Conservation (phyloP, 1,140 invertebrate genomes). For the Bathynomus jamesi region DNA sequence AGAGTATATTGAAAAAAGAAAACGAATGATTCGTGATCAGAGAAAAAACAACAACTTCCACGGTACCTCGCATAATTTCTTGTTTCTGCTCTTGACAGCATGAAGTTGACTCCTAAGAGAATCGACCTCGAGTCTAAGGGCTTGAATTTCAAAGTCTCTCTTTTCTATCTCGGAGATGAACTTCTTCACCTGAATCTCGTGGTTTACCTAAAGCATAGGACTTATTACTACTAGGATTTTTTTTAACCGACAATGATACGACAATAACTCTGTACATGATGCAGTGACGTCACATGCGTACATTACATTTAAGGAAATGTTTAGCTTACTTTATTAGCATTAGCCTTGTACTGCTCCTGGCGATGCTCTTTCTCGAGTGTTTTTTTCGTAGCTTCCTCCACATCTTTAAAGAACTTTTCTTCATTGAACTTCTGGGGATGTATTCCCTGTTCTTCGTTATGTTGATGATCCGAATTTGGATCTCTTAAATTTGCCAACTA, state of each 20-base stretch:
- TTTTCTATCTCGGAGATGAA: slow-evolving; percentile 57
- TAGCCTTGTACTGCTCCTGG: slow-evolving; percentile 50
- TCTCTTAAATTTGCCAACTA: slow-evolving; percentile 12
- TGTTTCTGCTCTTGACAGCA: slow-evolving; percentile 66
- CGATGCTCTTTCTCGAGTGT: slow-evolving; percentile 59
- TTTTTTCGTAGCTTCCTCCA: slow-evolving; percentile 56
- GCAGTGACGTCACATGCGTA: not conserved
- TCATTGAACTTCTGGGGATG: slow-evolving; percentile 36
- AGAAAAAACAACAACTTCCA: too few relatives aligned
- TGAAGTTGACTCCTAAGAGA: slow-evolving; percentile 58
- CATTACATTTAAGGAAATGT: not conserved
- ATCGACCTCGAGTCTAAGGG: slow-evolving; percentile 54
- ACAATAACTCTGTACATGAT: not conserved
- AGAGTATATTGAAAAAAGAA: too few relatives aligned
- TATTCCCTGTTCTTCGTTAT: not conserved
- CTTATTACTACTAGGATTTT: not conserved
- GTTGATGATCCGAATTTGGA: not conserved
- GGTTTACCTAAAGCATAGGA: slow-evolving; percentile 40
- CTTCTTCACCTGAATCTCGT: slow-evolving; percentile 42
- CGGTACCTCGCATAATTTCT: slow-evolving; percentile 63
- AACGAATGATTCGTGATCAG: too few relatives aligned
- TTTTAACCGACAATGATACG: not conserved
- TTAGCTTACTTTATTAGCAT: too few relatives aligned
- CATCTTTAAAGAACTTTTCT: slow-evolving; percentile 57
- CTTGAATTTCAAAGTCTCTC: slow-evolving; percentile 56